Evolutionary conservation across 2,797 vertebrate genomes (phyloP).

Genomic region (Rhabdophis nuchalis): DNA sequence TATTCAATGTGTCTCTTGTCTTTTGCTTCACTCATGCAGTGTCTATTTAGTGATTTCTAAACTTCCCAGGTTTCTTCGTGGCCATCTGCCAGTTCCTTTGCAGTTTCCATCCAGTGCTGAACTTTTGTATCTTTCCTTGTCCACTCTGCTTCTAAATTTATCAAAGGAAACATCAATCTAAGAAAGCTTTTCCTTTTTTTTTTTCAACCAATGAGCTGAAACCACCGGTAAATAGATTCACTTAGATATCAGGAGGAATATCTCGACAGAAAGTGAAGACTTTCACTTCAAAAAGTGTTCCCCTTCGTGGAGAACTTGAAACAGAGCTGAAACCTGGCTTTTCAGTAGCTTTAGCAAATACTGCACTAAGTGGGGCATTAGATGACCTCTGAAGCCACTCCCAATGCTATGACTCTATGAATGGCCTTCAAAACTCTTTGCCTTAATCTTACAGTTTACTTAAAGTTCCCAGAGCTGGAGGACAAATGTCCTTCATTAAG

Average conservation of each 20-base stretch:
- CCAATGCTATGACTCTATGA: neutral
- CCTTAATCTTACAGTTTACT: neutral
- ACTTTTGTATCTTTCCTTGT: neutral
- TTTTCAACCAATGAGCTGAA: neutral
- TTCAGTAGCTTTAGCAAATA: neutral
- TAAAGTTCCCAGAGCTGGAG: neutral
- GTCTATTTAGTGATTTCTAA: neutral
- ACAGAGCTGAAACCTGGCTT: neutral
- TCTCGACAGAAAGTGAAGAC: neutral
- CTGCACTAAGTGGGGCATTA: neutral
- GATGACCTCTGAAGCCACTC: neutral
- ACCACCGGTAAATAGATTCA: neutral
- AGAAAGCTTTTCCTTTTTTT: neutral
- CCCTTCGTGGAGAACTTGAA: neutral
- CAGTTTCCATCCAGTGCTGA: neutral
- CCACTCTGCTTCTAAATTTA: neutral
- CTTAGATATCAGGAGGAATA: neutral
- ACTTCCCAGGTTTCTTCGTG: neutral
- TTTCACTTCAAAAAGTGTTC: neutral
- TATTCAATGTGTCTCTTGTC: neutral
- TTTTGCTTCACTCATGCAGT: neutral
- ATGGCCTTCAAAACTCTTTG: neutral
- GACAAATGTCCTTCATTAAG: neutral
- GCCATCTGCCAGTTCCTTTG: neutral
- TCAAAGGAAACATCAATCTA: neutral